Base-by-base conservation (phyloP, 30 jellyfish, hydroid and myxozoan species). In the Catostylus mosaicus region DNA sequence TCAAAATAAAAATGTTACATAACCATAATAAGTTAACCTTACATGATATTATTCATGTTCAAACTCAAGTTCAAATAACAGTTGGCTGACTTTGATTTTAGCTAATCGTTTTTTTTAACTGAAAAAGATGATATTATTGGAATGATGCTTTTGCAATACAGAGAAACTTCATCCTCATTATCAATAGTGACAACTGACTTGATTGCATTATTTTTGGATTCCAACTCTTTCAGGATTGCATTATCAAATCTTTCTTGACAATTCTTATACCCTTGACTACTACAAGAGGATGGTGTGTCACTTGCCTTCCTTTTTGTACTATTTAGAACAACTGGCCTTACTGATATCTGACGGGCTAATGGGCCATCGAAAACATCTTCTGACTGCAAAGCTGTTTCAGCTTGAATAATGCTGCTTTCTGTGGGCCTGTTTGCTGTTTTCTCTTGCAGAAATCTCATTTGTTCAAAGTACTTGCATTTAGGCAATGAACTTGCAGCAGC, bases 401-500 rank as follows among this genome's bases (percentile, higher is more conserved):
- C 64, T 61, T 61, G 74, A 61, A 61, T 61, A 75, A 75, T 59
- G 67, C 52, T 75, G 63, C 76, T 50, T 69, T 61, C 74, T 23
- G 93, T 78, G 36, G 88, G 79, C 60, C 40, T 37, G 63, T 71
- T 84, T 45, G 76, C 75, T 31, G 77, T 60, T 62, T 71, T 68
- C 48, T 87, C 96, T 14, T 68, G 86, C 74, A 87, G 73, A 60
- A 87, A 76, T 78, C 48, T 76, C 87, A 87, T 51, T 51, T 87
- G 87, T 33, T 77, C 73, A 70, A 87, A 87, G 70, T 87, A 77
- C 77, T 87, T 87, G 81, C 96, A 87, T 71, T 78, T 78, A 32
- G 96, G 96, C 92, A 87, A 80, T 67, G 80, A 35, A 19, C 59
- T 31, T 51, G 96, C 92, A 40, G 92, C 96, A 32, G 96, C 92